Percentiles rank a stretch among this genome's conserved stretches.
These are phyloP conservation scores for Grammatotria lemairii DNA, from an alignment of 2,113 vertebrate genomes.

Conservation along the genomic window DNA sequence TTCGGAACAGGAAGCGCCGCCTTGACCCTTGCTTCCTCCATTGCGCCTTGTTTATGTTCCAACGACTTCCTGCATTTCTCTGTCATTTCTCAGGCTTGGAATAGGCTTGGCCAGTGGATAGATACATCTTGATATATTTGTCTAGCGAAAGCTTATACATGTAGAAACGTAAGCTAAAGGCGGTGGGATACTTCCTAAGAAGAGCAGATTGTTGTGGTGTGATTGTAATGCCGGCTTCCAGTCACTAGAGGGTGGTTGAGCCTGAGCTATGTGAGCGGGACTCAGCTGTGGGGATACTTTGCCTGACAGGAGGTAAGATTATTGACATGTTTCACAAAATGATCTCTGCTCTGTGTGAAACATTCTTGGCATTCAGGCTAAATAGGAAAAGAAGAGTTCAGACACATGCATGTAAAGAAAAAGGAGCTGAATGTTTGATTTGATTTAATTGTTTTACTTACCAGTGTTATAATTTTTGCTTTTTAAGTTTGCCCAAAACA, in stretches of 20 bases:
- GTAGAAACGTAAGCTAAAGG: neutral
- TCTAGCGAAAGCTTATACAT: neutral
- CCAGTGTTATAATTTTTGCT: neutral
- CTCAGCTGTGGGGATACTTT: neutral
- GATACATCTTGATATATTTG: constrained; percentile 34
- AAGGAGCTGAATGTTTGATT: neutral
- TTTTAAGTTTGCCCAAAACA: neutral
- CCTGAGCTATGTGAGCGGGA: constrained; percentile 27
- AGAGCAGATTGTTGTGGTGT: neutral
- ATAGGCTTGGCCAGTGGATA: constrained; percentile 6
- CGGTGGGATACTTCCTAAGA: neutral
- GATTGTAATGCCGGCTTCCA: constrained; percentile 17
- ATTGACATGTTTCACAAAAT: neutral
- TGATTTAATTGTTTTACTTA: neutral
- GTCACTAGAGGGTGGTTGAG: constrained; percentile 70
- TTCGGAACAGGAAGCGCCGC: constrained; percentile 71
- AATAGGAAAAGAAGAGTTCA: neutral
- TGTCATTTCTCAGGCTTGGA: constrained; percentile 56
- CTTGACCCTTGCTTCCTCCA: constrained; percentile 73
- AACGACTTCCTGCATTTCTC: constrained; percentile 71
- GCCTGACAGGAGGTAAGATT: constrained; percentile 30
- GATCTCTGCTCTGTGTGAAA: neutral
- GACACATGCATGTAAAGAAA: neutral
- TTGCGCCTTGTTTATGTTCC: constrained; percentile 68
- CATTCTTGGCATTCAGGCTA: neutral